phyloP scores from a whole-genome alignment of 92 coral and sea anemone species.

The Meandrina meandrites region DNA sequence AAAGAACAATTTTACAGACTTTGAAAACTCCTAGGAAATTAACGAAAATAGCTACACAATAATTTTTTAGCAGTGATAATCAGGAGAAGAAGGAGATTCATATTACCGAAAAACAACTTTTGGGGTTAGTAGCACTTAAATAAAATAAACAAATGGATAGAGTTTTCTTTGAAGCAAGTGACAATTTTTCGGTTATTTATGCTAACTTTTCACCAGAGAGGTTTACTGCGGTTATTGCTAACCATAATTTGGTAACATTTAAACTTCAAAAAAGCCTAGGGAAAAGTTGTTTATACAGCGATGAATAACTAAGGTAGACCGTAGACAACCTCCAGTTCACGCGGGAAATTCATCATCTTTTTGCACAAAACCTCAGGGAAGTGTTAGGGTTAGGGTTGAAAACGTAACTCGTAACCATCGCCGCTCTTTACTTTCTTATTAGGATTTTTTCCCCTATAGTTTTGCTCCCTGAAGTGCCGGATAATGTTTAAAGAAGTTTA shows the following conservation, averaged over 20 bases:
- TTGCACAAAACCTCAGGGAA: too few relatives aligned
- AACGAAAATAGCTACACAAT: background rate
- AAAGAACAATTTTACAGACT: background rate
- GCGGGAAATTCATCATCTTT: too few relatives aligned
- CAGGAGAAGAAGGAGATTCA: background rate
- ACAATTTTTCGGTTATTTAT: background rate
- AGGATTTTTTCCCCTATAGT: too few relatives aligned
- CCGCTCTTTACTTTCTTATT: too few relatives aligned
- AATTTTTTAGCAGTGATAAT: constrained; percentile 1
- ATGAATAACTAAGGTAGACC: background rate
- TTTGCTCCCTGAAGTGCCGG: too few relatives aligned
- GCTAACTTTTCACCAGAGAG: background rate
- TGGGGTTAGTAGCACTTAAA: too few relatives aligned
- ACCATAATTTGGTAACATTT: background rate
- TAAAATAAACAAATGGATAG: background rate
- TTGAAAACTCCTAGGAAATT: background rate
- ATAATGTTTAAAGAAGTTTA: too few relatives aligned
- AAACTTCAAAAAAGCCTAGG: too few relatives aligned
- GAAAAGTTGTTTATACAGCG: background rate
- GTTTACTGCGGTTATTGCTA: background rate
- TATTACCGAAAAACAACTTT: background rate
- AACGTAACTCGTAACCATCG: too few relatives aligned
- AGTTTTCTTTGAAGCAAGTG: too few relatives aligned
- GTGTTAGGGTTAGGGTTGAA: too few relatives aligned
- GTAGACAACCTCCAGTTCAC: background rate